Conservation (phyloP, 2,888 invertebrate genomes). For the Acleris emargana region DNA sequence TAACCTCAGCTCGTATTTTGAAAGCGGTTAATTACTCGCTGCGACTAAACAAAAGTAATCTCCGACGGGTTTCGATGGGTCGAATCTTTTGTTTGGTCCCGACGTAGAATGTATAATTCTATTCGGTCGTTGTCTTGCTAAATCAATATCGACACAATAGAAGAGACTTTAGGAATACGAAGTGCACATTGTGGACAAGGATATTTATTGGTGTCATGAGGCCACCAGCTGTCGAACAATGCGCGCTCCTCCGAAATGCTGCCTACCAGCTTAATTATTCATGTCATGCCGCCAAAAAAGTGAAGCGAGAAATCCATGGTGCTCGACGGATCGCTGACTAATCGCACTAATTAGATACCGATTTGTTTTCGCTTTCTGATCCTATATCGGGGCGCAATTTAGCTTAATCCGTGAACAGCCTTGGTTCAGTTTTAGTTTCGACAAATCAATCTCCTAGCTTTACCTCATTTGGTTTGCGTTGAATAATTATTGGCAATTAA, state of each 20-base stretch:
- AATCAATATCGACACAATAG: constrained; percentile 49
- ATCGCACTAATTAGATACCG: constrained; percentile 67
- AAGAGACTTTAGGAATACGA: constrained; percentile 40
- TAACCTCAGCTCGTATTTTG: constrained; percentile 66
- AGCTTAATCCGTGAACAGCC: constrained; percentile 61
- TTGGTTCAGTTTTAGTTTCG: constrained; percentile 57
- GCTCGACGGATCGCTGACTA: constrained; percentile 63
- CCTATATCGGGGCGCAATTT: constrained; percentile 50
- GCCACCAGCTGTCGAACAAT: constrained; percentile 64
- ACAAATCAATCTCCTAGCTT: constrained; percentile 42
- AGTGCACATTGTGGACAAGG: constrained; percentile 50
- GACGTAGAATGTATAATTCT: constrained; percentile 24
- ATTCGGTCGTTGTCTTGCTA: constrained; percentile 47
- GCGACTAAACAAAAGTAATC: constrained; percentile 37
- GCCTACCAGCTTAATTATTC: constrained; percentile 64
- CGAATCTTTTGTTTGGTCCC: constrained; percentile 44
- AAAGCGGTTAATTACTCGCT: constrained; percentile 52
- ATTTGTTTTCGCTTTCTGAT: constrained; percentile 72
- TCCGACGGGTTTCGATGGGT: constrained; percentile 22
- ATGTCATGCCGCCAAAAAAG: constrained; percentile 65
- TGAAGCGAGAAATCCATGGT: constrained; percentile 58
- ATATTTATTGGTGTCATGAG: constrained; percentile 71
- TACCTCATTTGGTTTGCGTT: constrained; percentile 40
- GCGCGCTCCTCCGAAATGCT: constrained; percentile 54
- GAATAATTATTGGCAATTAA: constrained; percentile 48